Evolutionary conservation across 2,888 invertebrate species (phyloP), one percentile per base, ranked within the genome.

Genomic region (Lochmaea capreae): DNA sequence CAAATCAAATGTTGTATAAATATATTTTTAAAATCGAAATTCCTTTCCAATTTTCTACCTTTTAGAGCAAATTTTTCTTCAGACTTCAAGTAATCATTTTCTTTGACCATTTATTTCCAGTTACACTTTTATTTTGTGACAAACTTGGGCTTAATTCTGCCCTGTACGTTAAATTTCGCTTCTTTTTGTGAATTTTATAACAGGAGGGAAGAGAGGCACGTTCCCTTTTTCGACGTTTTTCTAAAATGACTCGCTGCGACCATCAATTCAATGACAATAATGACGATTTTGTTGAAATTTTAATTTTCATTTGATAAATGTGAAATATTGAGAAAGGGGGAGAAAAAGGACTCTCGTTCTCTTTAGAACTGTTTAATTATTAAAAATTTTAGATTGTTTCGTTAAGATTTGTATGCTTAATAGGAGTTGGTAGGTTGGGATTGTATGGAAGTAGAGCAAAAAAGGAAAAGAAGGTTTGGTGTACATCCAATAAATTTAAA

Each of bases 171-270:
- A 9, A 11, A 43, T 18, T 33, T 46, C 42, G 54, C 12, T 57
- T 57, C 66, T 57, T 57, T 65, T 33, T 65, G 49, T 66, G 66
- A 66, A 66, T 66, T 66, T 66, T 57, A 66, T 54, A 66, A 66
- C 16, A 42, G 57, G 22, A 22, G 22, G 3, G 22, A 22, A 22
- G 22, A 22, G 22, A 12, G 16, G 16, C 14, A 11, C 26, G 46
- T 14, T 33, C 16, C 43, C 63, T 33, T 43, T 63, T n/a, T 22
- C 9, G 43, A 49, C 49, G 46, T 66, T 67, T 58, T 67, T 42
- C 67, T 43, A 42, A 62, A 58, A 67, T 66, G 33, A 54, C 8
- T 57, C 16, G 52, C 33, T 39, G 57, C 18, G 66, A 33, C 52
- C 42, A 52, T 66, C 66, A 66, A 66, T 57, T 42, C 46, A 42